Percentiles rank a stretch among this genome's conserved stretches.
Conservation (phyloP, 2,888 invertebrate species). For the Aporophyla lueneburgensis region DNA sequence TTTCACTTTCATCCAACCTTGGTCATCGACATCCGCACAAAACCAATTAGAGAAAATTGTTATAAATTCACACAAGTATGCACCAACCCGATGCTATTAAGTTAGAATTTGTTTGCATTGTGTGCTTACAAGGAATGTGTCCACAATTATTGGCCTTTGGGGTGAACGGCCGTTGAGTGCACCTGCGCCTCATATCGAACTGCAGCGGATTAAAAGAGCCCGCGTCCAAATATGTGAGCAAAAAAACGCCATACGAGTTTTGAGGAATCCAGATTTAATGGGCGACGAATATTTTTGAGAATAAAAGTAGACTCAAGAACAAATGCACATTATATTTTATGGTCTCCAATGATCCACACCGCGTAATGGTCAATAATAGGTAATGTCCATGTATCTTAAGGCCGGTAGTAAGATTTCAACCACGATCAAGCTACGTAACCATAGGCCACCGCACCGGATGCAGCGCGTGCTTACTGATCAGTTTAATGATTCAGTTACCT, state of each 20-base stretch:
- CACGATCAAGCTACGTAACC: slow-evolving; percentile 46
- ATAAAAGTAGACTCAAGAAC: slow-evolving; percentile 38
- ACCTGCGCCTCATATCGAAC: slow-evolving; percentile 81
- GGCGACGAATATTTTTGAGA: slow-evolving; percentile 48
- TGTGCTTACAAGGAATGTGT: slow-evolving; percentile 69
- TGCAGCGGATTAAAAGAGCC: slow-evolving; percentile 74
- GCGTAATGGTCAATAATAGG: slow-evolving; percentile 1
- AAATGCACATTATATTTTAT: slow-evolving; percentile 22
- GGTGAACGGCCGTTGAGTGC: slow-evolving; percentile 85
- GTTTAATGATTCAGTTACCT: slow-evolving; percentile 61
- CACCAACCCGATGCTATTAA: slow-evolving; percentile 42
- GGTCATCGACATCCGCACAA: slow-evolving; percentile 79
- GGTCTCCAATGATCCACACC: background rate
- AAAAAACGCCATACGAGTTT: slow-evolving; percentile 80
- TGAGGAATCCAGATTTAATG: slow-evolving; percentile 66
- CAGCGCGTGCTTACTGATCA: slow-evolving; percentile 61
- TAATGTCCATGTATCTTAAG: slow-evolving; percentile 8
- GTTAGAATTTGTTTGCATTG: slow-evolving; percentile 62
- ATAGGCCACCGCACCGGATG: slow-evolving; percentile 66
- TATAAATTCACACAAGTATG: slow-evolving; percentile 60
- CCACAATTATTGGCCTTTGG: slow-evolving; percentile 75
- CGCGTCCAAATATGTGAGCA: slow-evolving; percentile 83
- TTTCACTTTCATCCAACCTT: slow-evolving; percentile 86
- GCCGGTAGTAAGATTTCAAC: slow-evolving; percentile 52
- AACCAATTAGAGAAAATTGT: slow-evolving; percentile 72